Percentiles rank a stretch among this genome's conserved stretches.
Evolutionary conservation across 2,797 vertebrate species (phyloP).

Genomic region (Podargus strigoides): DNA sequence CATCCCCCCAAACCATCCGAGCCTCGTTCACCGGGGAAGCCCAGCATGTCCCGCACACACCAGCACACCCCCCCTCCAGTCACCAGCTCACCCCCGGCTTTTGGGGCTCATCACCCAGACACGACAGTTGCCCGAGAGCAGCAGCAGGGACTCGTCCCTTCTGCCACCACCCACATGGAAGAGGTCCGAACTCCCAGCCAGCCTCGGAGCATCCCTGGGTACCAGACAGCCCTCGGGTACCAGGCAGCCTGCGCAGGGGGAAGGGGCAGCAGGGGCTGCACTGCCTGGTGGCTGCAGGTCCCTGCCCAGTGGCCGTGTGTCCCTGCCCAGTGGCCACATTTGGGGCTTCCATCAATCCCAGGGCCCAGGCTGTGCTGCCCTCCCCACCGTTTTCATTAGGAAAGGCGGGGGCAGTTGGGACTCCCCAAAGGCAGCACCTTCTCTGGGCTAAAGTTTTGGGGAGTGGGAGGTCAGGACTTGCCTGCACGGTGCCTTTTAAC

Average conservation of each 20-base stretch:
- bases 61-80: too few relatives aligned
- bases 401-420: background rate
- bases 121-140: background rate
- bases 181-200: too few relatives aligned
- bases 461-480: background rate
- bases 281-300: background rate
- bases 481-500: background rate
- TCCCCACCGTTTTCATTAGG: fast-evolving
- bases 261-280: background rate
- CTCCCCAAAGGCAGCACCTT: background rate
- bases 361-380: background rate
- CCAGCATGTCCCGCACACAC: fast-evolving
- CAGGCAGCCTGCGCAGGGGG: too few relatives aligned
- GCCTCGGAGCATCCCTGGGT: fast-evolving
- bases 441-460: background rate
- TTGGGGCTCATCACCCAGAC: fast-evolving
- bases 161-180: fast-evolving
- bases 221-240: too few relatives aligned
- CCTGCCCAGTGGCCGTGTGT: background rate
- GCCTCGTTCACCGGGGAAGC: too few relatives aligned
- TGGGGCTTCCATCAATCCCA: too few relatives aligned
- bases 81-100: fast-evolving
- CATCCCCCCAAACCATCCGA: fast-evolving
- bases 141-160: background rate
- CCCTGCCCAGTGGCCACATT: too few relatives aligned